Evolutionary conservation across 2,888 invertebrate species (phyloP), one percentile per base, ranked within the genome.

Genomic region (Eumacrocentrus americanus): DNA sequence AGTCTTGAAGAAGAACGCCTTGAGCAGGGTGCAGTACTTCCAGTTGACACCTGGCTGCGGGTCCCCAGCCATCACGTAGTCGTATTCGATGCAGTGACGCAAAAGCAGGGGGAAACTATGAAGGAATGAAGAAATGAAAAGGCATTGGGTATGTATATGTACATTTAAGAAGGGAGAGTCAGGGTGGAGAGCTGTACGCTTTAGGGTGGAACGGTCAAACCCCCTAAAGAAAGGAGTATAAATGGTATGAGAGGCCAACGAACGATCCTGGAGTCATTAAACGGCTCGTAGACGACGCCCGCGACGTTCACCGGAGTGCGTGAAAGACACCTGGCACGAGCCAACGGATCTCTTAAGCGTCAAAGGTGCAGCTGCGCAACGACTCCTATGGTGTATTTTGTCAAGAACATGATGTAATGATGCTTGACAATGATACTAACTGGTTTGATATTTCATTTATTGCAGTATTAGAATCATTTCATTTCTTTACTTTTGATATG

Each of bases 321-420:
- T 50, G 29, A 44, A 35, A 63, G 60, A 60, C 66, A 67, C 66
- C 66, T 67, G 66, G 66, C 66, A 66, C 66, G 60, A 60, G 64
- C 58, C 66, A 42, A 61, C 64, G 61, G 51, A 55, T 58, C 64
- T 57, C 61, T 56, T 60, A 48, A 60, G 38, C 50, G 46, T 42
- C 34, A 46, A 34, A 34, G 48, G 50, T 51, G 58, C 50, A 51
- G 58, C 46, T 12, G 11, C 42, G 35, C 35, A 37, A 37, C 37
- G 37, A 37, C 37, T 37, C 4, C 12, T 6, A 6, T 37, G 12
- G 14, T 37, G n/a, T 56, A 11, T 40, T 4, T 20, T 18, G 11
- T 20, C 23, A 42, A 25, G 37, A 23, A 40, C 3, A 55, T 51
- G 56, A 38, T 52, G 11, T 25, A 61, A n/a, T n/a, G n/a, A n/a